Evolutionary conservation across 2,888 invertebrate species (phyloP), one percentile per base, ranked within the genome.

Genomic region (Monoplex corrugatus): DNA sequence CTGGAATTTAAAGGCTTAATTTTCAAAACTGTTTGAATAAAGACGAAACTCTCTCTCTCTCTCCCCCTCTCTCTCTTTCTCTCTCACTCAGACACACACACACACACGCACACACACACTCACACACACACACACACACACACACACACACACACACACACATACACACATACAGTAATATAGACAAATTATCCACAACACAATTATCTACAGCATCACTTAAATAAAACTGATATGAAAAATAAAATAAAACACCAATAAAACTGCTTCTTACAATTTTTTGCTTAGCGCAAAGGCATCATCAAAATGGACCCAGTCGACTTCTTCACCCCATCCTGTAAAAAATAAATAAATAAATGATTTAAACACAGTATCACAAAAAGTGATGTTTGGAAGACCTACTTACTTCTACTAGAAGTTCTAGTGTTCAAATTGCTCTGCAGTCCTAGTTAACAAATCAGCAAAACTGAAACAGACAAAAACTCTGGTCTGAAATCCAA

Each of bases 281-380:
- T 93, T 91, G n/a, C 94, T 91, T 45, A 89, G 87, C 44, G 91
- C 88, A 38, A 92, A 86, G 28, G 93, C 95, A 87, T 94, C 94
- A 32, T 94, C 93, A 38, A 95, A 83, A 44, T 90, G 91, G 32
- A 93, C 90, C 95, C 95, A 95, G 40, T 94, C 91, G 57, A 95
- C 93, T 43, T 94, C 87, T 45, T 94, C 93, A 90, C 93, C 93
- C 94, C 94, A 95, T 32, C 94, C 95, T 95, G 90, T 40, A 93
- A 92, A 89, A 84, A 85, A 85, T 87, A 45, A 84, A n/a, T n/a
- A n/a, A n/a, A n/a, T n/a, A n/a, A n/a, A n/a, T n/a, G n/a, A n/a
- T n/a, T n/a, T n/a, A n/a, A n/a, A n/a, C n/a, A n/a, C n/a, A n/a
- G n/a, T n/a, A n/a, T n/a, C n/a, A n/a, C n/a, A n/a, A n/a, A n/a